These are phyloP conservation scores for Pontoporia blainvillei DNA, from an alignment of 2,113 vertebrate species.

Conservation along the genomic window DNA sequence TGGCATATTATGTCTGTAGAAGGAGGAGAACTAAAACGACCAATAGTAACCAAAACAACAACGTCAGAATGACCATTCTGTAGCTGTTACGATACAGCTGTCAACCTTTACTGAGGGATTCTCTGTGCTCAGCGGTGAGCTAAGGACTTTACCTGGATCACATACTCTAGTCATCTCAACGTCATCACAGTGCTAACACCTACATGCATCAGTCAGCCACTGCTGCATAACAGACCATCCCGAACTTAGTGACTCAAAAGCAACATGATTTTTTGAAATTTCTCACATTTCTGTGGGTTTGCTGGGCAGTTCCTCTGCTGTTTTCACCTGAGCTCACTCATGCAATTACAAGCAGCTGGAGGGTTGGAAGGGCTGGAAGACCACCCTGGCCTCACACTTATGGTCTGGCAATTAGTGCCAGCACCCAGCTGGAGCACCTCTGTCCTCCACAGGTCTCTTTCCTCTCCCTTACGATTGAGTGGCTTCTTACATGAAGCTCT, in stretches of 20 bases:
- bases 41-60: not conserved
- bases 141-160: not conserved
- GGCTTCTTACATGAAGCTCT: not conserved
- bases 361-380: not conserved
- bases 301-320: not conserved
- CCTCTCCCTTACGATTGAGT: not conserved
- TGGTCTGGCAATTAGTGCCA: not conserved
- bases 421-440: not conserved
- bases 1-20: not conserved
- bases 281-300: not conserved
- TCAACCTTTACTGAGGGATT: not conserved
- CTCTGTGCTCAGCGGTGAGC: not conserved
- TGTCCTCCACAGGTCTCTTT: not conserved
- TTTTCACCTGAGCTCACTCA: not conserved
- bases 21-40: not conserved
- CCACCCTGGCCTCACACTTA: not conserved
- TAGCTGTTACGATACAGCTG: rapidly evolving
- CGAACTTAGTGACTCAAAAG: not conserved
- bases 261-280: not conserved
- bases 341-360: not conserved
- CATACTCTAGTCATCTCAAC: not conserved
- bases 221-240: not conserved
- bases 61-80: not conserved
- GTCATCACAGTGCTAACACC: not conserved
- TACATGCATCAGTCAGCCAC: not conserved